Conservation (phyloP, 2,888 invertebrate species). For the Caenorhabditis japonica region DNA sequence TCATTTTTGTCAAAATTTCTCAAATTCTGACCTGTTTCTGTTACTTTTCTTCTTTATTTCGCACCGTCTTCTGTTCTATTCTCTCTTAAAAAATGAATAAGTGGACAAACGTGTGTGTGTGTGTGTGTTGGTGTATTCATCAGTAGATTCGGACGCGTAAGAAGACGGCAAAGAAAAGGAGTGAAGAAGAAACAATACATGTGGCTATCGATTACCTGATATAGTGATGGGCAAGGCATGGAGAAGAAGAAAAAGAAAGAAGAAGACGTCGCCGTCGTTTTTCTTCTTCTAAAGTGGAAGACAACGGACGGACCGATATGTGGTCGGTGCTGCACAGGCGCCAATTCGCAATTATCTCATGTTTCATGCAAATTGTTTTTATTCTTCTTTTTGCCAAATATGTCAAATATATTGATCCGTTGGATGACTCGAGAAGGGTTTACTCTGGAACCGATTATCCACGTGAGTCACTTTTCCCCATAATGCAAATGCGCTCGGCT, state of each 20-base stretch:
- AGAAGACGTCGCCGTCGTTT: too few species aligned
- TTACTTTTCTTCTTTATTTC: constrained; percentile 1
- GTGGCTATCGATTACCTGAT: constrained; percentile 30
- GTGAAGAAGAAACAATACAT: constrained; percentile 34
- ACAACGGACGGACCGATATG: constrained; percentile 27
- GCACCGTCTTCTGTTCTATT: neutral
- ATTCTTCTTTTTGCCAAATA: constrained; percentile 68
- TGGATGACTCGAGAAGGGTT: constrained; percentile 64
- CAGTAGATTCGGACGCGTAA: neutral
- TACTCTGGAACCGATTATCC: constrained; percentile 71
- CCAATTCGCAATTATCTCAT: constrained; percentile 70
- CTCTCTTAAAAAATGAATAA: neutral
- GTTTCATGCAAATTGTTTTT: constrained; percentile 72
- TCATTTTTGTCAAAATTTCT: neutral
- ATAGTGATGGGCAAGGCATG: constrained; percentile 1
- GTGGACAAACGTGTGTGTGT: constrained; percentile 17
- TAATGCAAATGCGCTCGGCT: too few species aligned
- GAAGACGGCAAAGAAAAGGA: constrained; percentile 2
- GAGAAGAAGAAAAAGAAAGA: neutral
- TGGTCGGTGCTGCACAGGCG: constrained; percentile 58
- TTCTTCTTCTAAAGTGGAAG: too few species aligned
- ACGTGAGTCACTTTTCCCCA: too few species aligned
- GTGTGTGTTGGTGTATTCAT: neutral
- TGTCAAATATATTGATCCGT: constrained; percentile 67
- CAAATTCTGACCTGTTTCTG: too few species aligned